A percentile compares a stretch with the other conserved stretches of the same genome.
These are phyloP conservation scores for Onychomys arenicola DNA, from an alignment of 2,797 vertebrate species.

Conservation along the genomic window DNA sequence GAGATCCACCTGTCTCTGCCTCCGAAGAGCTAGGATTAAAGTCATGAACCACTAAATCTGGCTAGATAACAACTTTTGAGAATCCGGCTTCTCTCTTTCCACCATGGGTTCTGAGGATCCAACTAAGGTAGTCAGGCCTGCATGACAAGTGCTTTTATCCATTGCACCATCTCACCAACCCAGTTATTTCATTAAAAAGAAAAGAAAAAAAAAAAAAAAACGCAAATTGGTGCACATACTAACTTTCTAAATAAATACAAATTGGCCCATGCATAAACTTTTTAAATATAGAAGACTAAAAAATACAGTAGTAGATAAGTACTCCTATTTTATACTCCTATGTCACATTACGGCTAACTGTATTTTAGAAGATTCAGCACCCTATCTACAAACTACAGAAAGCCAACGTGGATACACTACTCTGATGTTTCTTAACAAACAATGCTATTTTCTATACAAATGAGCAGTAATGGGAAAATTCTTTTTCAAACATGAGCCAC, in stretches of 20 bases:
- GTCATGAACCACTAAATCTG: background rate
- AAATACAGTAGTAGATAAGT: constrained; percentile 9
- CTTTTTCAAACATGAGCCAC: constrained; percentile 60
- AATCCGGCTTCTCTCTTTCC: background rate
- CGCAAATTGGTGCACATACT: background rate
- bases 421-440: constrained; percentile 57
- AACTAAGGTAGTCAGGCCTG: background rate
- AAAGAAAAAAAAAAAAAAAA: background rate
- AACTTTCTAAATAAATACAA: constrained; percentile 37
- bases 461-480: constrained; percentile 58
- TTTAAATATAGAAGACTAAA: constrained; percentile 14
- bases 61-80: background rate
- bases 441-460: constrained; percentile 60
- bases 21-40: background rate
- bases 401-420: constrained; percentile 38
- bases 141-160: background rate
- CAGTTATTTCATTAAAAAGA: background rate
- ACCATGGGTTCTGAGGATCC: background rate
- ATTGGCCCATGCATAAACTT: background rate
- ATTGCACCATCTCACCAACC: background rate
- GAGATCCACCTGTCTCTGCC: background rate
- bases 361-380: constrained; percentile 47
- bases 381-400: constrained; percentile 3
- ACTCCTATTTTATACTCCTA: constrained; percentile 41
- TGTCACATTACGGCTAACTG: constrained; percentile 5